Evolutionary conservation across 2,888 invertebrate species (phyloP).

Genomic region (Nomada goodeniana): DNA sequence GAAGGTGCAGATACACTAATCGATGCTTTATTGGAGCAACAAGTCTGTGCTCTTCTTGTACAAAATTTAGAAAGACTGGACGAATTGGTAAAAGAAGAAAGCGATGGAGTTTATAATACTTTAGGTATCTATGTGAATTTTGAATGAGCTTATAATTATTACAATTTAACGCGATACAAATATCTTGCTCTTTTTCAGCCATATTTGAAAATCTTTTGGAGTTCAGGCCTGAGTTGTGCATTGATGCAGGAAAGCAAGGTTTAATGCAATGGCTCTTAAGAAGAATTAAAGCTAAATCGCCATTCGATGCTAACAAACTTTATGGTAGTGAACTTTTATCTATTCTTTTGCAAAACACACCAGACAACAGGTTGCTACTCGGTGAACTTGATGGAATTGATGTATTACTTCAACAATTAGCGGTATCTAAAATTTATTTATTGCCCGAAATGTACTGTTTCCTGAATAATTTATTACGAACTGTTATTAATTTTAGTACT

Average conservation of each 20-base stretch:
- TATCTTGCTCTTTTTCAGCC: constrained; percentile 85
- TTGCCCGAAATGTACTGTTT: neutral
- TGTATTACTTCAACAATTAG: constrained; percentile 96
- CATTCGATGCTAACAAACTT: constrained; percentile 97
- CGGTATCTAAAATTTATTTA: constrained; percentile 86
- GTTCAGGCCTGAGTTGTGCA: constrained; percentile 92
- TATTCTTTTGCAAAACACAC: constrained; percentile 96
- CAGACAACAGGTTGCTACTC: constrained; percentile 91
- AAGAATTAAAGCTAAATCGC: constrained; percentile 93
- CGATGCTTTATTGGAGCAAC: constrained; percentile 94
- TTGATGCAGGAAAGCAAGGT: constrained; percentile 95
- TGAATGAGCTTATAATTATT: neutral
- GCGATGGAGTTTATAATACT: constrained; percentile 98
- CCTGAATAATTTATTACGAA: neutral
- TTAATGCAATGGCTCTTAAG: constrained; percentile 96
- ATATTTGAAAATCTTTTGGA: constrained; percentile 98
- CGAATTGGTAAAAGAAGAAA: constrained; percentile 96
- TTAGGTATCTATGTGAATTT: constrained; percentile 86
- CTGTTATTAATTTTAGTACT: constrained; percentile 86
- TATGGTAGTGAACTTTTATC: constrained; percentile 98
- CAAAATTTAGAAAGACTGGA: constrained; percentile 97
- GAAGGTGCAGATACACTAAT: constrained; percentile 96
- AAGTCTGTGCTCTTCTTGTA: constrained; percentile 94
- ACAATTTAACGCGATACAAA: neutral
- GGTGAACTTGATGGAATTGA: constrained; percentile 99